These are phyloP conservation scores for Centruroides sculpturatus DNA, from an alignment of 1,140 invertebrate genomes.

Conservation along the genomic window DNA sequence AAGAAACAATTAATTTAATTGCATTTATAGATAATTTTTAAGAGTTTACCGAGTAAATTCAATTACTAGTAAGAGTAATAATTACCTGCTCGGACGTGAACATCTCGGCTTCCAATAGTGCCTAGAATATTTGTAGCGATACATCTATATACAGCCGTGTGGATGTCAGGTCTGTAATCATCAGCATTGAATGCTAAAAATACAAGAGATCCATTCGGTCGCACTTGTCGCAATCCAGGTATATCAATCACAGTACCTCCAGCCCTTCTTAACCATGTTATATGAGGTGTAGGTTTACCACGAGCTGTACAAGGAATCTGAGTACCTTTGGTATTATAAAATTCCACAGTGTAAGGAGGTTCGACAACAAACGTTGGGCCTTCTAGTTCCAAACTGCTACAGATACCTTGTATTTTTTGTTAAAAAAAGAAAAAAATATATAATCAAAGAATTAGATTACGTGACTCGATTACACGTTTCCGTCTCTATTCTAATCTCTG, in stretches of 20 bases:
- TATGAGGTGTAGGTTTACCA: slow-evolving; percentile 49
- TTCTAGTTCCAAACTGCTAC: background rate
- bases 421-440: no score
- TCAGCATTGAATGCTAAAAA: slow-evolving; percentile 24
- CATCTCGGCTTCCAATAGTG: slow-evolving; percentile 75
- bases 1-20: no score
- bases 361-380: slow-evolving; percentile 83
- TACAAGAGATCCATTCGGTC: slow-evolving; percentile 11
- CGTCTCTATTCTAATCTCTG: no score
- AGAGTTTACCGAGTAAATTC: no score
- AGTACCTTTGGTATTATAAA: slow-evolving; percentile 84
- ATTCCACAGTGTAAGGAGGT: slow-evolving; percentile 76
- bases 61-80: no score
- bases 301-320: slow-evolving; percentile 79
- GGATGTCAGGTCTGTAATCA: slow-evolving; percentile 22
- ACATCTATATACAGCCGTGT: slow-evolving; percentile 49
- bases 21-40: no score
- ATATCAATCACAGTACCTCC: slow-evolving; percentile 77
- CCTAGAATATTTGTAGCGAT: slow-evolving; percentile 74
- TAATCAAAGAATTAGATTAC: no score
- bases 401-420: no score
- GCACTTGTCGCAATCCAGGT: slow-evolving; percentile 65
- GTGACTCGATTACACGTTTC: no score
- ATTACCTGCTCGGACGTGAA: slow-evolving; percentile 80
- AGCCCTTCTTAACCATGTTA: slow-evolving; percentile 54